Base-by-base conservation (phyloP, 2,797 vertebrate species). In the Enteromius anoplus region DNA sequence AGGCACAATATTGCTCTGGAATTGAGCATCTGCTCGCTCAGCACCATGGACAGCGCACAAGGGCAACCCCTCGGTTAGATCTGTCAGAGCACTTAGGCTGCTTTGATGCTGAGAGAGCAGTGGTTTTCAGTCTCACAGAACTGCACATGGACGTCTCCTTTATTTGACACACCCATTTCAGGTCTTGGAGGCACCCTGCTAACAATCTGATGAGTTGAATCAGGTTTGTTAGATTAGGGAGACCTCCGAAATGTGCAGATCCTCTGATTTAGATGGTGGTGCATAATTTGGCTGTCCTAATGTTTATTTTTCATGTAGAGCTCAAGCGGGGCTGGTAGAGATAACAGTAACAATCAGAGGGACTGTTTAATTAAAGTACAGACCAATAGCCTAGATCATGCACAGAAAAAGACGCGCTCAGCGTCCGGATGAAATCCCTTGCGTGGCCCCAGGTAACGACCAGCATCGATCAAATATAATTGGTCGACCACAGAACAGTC, bases 381-480 rank as follows among this genome's bases (percentile, higher is more conserved):
- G 55, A 75, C 17, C 15, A 62, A 62, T 29, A 15, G 26, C 60
- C 26, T 26, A 82, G 47, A 78, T 82, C 37, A 55, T 69, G 15
- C n/a, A 32, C 3, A 0, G n/a, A 21, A 72, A 75, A 69, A 65
- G 19, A 58, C 0, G 3, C 1, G 17, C 60, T 21, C 49, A 68
- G 69, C 9, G 21, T 76, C n/a, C 17, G 29, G 47, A 75, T 75
- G 47, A 55, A 75, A 68, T 83, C 69, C 66, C 75, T 78, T 70
- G 78, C 58, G 72, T 75, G 58, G 85, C 70, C 84, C 82, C 81
- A 85, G 89, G 83, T 78, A 85, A 60, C 49, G 3, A 75, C 72
- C 77, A 75, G 78, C 89, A 92, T 94, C 91, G 88, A 92, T 93
- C 91, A 92, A 86, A 93, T 89, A 91, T 91, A 93, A 93, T 93